phyloP scores from a whole-genome alignment of 2,888 invertebrate species.

The Saturnia pavonia region DNA sequence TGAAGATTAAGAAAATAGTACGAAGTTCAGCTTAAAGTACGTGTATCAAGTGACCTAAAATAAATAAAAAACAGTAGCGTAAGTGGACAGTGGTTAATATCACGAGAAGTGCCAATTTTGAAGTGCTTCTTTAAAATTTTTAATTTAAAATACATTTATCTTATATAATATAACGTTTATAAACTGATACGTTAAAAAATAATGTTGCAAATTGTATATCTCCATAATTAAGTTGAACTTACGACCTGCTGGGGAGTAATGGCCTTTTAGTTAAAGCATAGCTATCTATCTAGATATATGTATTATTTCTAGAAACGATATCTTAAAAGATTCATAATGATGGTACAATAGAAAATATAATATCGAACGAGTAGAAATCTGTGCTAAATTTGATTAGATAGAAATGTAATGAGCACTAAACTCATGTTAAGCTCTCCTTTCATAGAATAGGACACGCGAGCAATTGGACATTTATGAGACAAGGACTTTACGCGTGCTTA shows the following conservation, averaged over 20 bases:
- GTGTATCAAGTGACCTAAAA: too few relatives aligned
- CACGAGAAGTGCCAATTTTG: background rate
- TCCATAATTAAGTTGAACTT: background rate
- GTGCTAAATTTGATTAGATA: slow-evolving; percentile 66
- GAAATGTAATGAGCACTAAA: slow-evolving; percentile 52
- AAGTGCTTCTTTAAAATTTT: too few relatives aligned
- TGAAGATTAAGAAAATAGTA: too few relatives aligned
- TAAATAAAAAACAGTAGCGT: too few relatives aligned
- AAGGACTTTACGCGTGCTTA: slow-evolving; percentile 48
- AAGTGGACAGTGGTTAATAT: too few relatives aligned
- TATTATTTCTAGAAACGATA: slow-evolving; percentile 22
- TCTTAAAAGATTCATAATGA: slow-evolving; percentile 38
- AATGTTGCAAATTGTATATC: background rate
- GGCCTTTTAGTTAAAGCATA: slow-evolving; percentile 1
- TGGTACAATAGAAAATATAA: slow-evolving; percentile 36
- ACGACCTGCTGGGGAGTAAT: slow-evolving; percentile 3
- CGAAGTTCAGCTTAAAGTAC: too few relatives aligned
- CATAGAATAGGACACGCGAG: slow-evolving; percentile 52
- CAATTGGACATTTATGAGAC: slow-evolving; percentile 39
- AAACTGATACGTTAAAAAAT: background rate
- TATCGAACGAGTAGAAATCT: slow-evolving; percentile 53
- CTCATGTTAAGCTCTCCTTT: slow-evolving; percentile 46
- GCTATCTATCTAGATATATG: background rate
- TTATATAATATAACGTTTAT: background rate
- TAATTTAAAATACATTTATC: too few relatives aligned